Evolutionary conservation across 2,888 invertebrate genomes (phyloP), one percentile per base, ranked within the genome.

Genomic region (Mactromeris polynyma): DNA sequence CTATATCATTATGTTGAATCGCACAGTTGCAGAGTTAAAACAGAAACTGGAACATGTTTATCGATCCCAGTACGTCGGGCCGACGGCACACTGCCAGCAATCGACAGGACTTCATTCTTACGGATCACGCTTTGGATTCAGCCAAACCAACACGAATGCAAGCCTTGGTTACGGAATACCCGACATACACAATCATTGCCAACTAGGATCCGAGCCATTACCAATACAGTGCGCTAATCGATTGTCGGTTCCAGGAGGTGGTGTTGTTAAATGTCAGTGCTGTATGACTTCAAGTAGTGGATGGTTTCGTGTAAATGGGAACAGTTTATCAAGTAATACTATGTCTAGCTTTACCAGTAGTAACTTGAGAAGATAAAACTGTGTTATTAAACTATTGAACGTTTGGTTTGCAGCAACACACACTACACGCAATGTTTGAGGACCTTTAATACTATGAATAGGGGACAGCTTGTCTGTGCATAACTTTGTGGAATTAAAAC

Each of bases 1-100:
- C 86, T 95, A 95, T 88, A 95, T 95, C 69, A 92, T 93, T 54
- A 94, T 93, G 93, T 81, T 95, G 89, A 93, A 89, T 36, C 93
- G 94, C 86, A 93, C 95, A 1, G 91, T 95, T 6, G 94, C 94
- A 4, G 95, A 95, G 84, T 93, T 95, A 92, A 94, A 92, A 86
- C 89, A 93, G 33, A 87, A 95, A 36, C 80, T 95, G 54, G 94
- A 94, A 36, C 80, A 85, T 4, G 64, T 51, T 21, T 80, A 85
- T 9, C 51, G 84, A 36, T 31, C 54, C 3, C 51, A 54, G 40
- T 36, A 33, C 19, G 36, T n/a, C n/a, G 51, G 54, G 3, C 17
- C 51, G 33, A 78, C n/a, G n/a, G 17, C 17, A 33, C 14, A 31
- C 9, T 78, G 78, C n/a, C 84, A 38, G 78, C 4, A 31, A n/a